These are phyloP conservation scores for Ectropis crepuscularia DNA, from an alignment of 2,888 invertebrate species.

Conservation along the genomic window DNA sequence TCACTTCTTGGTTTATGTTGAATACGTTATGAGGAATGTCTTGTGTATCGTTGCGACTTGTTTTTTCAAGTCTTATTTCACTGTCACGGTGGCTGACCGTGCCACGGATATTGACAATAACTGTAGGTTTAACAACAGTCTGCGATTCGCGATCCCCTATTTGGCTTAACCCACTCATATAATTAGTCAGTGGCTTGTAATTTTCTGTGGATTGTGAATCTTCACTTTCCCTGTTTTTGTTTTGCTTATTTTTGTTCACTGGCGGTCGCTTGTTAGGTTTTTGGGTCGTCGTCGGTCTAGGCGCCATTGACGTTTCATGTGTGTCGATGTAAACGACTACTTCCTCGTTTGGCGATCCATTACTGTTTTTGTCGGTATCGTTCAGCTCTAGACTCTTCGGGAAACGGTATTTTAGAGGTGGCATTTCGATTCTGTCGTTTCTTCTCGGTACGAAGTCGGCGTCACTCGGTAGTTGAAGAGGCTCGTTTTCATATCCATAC, in stretches of 20 bases:
- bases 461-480: constrained; percentile 62
- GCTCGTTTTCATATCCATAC: constrained; percentile 65
- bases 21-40: constrained; percentile 68
- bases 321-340: constrained; percentile 66
- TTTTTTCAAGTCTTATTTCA: constrained; percentile 67
- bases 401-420: constrained; percentile 69
- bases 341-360: constrained; percentile 63
- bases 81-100: constrained; percentile 71
- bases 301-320: constrained; percentile 45
- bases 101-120: constrained; percentile 77
- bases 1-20: constrained; percentile 78
- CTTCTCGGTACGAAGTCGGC: constrained; percentile 70
- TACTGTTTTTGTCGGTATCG: constrained; percentile 46
- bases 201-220: constrained; percentile 43
- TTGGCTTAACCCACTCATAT: constrained; percentile 76
- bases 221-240: constrained; percentile 52
- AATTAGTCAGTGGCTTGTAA: constrained; percentile 61
- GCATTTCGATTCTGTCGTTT: constrained; percentile 77
- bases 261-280: constrained; percentile 60
- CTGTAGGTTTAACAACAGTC: constrained; percentile 77
- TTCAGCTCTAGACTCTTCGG: constrained; percentile 64
- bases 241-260: constrained; percentile 46
- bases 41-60: constrained; percentile 54
- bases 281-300: constrained; percentile 52
- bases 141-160: constrained; percentile 78